Base-by-base conservation (phyloP, 2,797 vertebrate species). In the Gila robusta region DNA sequence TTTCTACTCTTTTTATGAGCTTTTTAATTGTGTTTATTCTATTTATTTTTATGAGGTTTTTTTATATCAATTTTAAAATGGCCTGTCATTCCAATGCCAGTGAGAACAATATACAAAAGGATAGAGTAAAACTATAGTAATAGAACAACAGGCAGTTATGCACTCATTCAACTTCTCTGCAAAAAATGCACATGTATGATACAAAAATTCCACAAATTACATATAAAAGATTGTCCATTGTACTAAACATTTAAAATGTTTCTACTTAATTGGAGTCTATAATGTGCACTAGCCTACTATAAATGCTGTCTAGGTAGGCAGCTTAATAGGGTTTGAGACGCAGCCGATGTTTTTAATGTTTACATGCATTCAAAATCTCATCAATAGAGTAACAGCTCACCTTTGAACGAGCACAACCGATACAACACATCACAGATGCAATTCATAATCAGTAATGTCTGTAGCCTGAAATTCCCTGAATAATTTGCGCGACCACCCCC, bases 401-500 rank as follows among this genome's bases (percentile, higher is more conserved):
- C 16, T 37, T 41, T 41, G 28, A 64, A 62, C 44, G 49, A 82
- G 16, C 49, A 7, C n/a, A 41, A n/a, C 23, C 49, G 4, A 39
- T 10, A 6, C 37, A 23, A n/a, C n/a, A 17, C 52, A 19, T 80
- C 35, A 10, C 26, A 35, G 2, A 70, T 19, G 10, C 83, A 6
- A 41, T 59, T 59, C 52, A 47, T 39, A 19, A 67, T 64, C 41
- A 74, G 78, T 10, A 49, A 77, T 28, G 44, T 62, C 10, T 49
- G 76, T 69, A 26, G 16, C 52, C 52, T 6, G 28, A 32, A 32
- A 32, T 32, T 32, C 28, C 28, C 28, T 32, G 17, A 82, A 89
- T 67, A 49, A 49, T 49, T 49, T 82, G n/a, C 72, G 74, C 81
- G 87, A 91, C 52, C 88, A 82, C 28, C 69, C 82, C 54, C 17